phyloP scores from a whole-genome alignment of 1,140 invertebrate genomes.

The Aleiodes sp. region DNA sequence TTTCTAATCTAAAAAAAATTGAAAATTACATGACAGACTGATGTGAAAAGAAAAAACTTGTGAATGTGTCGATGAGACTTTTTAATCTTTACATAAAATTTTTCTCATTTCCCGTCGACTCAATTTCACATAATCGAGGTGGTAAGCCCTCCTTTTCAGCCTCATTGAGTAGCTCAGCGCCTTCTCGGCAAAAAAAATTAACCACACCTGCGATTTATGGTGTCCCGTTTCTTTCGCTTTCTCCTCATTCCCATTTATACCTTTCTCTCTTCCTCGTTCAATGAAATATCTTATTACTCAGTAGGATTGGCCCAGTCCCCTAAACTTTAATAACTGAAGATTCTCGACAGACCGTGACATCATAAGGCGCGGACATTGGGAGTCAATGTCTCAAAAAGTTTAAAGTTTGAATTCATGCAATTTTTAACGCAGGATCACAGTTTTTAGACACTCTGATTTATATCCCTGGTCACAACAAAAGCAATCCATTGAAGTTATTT shows the following conservation, averaged over 20 bases:
- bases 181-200: slow-evolving; percentile 7
- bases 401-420: background rate
- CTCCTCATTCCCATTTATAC: background rate
- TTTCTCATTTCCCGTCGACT: slow-evolving; percentile 4
- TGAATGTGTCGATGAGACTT: background rate
- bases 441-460: background rate
- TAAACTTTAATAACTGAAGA: slow-evolving; percentile 12
- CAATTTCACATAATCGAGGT: background rate
- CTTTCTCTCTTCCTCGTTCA: background rate
- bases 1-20: background rate
- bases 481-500: background rate
- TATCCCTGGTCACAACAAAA: background rate
- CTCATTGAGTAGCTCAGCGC: background rate
- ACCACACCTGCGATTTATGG: slow-evolving; percentile 15
- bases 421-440: background rate
- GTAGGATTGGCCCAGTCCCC: background rate
- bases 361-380: slow-evolving; percentile 7
- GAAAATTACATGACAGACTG: background rate
- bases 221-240: background rate
- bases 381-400: slow-evolving; percentile 7
- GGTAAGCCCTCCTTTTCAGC: slow-evolving; percentile 16
- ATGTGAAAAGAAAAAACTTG: background rate
- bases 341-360: slow-evolving; percentile 10
- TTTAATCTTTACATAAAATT: background rate
- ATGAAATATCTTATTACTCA: slow-evolving; percentile 12